Conservation (phyloP, 2,113 vertebrate genomes). For the Mormyrus iriodes region DNA sequence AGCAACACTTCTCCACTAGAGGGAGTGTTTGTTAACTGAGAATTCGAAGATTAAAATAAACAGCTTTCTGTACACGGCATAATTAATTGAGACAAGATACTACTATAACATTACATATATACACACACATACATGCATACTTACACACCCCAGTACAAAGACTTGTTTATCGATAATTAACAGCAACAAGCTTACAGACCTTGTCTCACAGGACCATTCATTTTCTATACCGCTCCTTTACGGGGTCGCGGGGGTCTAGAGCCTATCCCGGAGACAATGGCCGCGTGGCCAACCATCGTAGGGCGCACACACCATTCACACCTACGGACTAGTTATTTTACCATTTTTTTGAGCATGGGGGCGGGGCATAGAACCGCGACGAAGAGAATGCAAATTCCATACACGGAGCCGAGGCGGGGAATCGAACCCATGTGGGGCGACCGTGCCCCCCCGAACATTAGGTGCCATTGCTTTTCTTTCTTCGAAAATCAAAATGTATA, state of each 20-base stretch:
- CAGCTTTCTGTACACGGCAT: neutral
- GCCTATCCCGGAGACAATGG: neutral
- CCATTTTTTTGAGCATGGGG: neutral
- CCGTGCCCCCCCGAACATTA: neutral
- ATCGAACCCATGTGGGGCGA: neutral
- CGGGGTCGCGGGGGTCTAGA: neutral
- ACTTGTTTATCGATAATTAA: neutral
- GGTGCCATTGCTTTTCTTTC: neutral
- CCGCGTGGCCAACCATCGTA: neutral
- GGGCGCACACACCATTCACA: neutral
- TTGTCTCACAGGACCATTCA: neutral
- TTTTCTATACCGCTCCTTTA: neutral
- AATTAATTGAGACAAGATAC: neutral
- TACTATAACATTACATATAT: neutral
- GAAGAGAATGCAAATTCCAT: neutral
- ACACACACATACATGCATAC: too few relatives aligned
- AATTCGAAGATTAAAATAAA: neutral
- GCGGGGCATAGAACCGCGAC: neutral
- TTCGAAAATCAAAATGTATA: neutral
- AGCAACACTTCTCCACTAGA: neutral
- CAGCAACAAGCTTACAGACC: neutral
- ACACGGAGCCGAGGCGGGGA: neutral
- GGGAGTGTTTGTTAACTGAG: neutral
- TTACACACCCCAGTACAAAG: neutral
- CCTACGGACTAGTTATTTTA: neutral